Base-by-base conservation (phyloP, 1,140 invertebrate species). In the Stegodyphus dumicola region DNA sequence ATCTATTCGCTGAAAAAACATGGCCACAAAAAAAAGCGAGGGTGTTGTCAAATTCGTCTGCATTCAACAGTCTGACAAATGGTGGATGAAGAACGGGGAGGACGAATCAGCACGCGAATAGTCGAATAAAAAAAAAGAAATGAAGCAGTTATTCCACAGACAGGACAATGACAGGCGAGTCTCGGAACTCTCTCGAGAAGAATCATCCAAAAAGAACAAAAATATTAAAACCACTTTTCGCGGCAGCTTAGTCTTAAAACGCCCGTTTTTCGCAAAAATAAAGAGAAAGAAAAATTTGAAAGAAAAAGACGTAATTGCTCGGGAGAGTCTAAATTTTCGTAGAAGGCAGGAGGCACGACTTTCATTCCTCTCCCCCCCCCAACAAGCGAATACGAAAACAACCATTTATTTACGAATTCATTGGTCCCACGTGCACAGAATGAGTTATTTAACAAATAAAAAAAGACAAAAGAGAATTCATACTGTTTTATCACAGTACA, bases 21-120 rank as follows among this genome's bases (percentile, higher is more conserved):
- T 33, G 33, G 17, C 53, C 69, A 79, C 70, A 79, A 67, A 79
- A 67, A 79, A 79, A 65, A 54, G 77, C 52, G 77, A 79, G 77
- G 77, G 77, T 79, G 77, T 79, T 79, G 77, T 79, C 77, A 64
- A 54, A 79, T 54, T 69, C 66, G 77, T 70, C 66, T 79, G 67
- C 77, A 15, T 79, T 79, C 67, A 69, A 70, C 54, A 56, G 15
- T 53, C 77, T 79, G 77, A 79, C 77, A 79, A 79, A 79, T 79
- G 66, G 77, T 54, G 56, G 75, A 65, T 15, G 53, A 73, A 13
- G 33, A 65, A 51, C 49, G 17, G 48, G 33, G 11, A 70, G 66
- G 10, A 6, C 65, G 7, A 60, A 9, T 17, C 65, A 17, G 15
- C 66, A 70, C 77, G 53, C 77, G 77, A 79, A 77, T 51, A 17